Base-by-base conservation (phyloP, 2,113 vertebrate species). In the Piaya cayana region DNA sequence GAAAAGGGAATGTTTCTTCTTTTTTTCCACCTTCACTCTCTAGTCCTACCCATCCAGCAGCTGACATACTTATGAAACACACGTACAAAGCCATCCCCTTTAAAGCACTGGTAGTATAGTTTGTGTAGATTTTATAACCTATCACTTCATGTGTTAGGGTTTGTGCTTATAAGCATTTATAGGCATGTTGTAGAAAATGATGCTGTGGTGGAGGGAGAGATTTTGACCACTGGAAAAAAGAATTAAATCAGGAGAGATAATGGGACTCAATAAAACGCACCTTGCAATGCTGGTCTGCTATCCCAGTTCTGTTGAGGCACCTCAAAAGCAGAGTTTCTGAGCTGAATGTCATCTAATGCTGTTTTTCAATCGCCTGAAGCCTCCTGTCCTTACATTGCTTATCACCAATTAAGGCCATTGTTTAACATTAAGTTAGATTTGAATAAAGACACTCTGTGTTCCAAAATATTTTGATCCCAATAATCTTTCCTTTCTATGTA, bases 361-460 rank as follows among this genome's bases (percentile, higher is more conserved):
- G 52, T 77, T 88, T 91, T 95, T 88, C 59, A 83, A 94, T 67
- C 67, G 87, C 87, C 89, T 91, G 26, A 95, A 96, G 68, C 93
- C 55, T 94, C 75, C 56, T 92, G 85, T 95, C 82, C 71, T 90
- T 75, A 67, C 67, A 65, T 37, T 67, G 34, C 75, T 91, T 88
- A 82, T 91, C 85, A 94, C 37, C 55, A 89, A 79, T 53, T 29
- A 12, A 92, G 67, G 89, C 67, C 42, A 56, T 91, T 67, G 59
- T 85, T 69, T 93, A 78, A 94, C 87, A 77, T 70, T 78, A 94
- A 79, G 80, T 79, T 80, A 74, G 42, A 63, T 45, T 91, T 82
- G 75, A 95, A 82, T 59, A 91, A 92, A 94, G 34, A 42, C 82
- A 70, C 80, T 82, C 74, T 70, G 88, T 90, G 88, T 90, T 90